These are phyloP conservation scores for Hyaena hyaena DNA, from an alignment of 2,113 vertebrate genomes.

Conservation along the genomic window DNA sequence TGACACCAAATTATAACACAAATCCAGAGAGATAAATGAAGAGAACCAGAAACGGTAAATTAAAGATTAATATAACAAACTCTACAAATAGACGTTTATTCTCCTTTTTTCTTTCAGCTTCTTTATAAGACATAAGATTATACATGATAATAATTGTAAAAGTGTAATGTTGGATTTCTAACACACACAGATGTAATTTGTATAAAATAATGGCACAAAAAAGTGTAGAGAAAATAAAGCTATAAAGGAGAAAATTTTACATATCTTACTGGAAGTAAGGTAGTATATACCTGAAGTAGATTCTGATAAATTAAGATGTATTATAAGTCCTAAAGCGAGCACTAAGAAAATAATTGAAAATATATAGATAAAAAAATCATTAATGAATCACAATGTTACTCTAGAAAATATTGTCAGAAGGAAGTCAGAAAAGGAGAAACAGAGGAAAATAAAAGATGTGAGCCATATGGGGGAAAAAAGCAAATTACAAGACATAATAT, in stretches of 20 bases:
- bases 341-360: not conserved
- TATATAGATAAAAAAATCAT: not conserved
- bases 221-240: not conserved
- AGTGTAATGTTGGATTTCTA: not conserved
- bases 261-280: not conserved
- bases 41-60: not conserved
- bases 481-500: not conserved
- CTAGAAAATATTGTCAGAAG: not conserved
- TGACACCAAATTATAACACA: not conserved
- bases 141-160: not conserved
- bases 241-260: not conserved
- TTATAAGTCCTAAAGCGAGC: not conserved
- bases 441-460: not conserved
- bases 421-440: not conserved
- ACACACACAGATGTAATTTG: not conserved
- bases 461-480: not conserved
- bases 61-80: not conserved
- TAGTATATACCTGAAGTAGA: not conserved
- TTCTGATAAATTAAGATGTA: not conserved
- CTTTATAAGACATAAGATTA: not conserved
- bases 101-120: not conserved
- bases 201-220: not conserved
- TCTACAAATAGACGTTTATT: not conserved
- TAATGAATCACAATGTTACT: not conserved
- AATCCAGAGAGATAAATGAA: not conserved